Conservation (phyloP, 1,140 invertebrate species). For the Heliconius nattereri region DNA sequence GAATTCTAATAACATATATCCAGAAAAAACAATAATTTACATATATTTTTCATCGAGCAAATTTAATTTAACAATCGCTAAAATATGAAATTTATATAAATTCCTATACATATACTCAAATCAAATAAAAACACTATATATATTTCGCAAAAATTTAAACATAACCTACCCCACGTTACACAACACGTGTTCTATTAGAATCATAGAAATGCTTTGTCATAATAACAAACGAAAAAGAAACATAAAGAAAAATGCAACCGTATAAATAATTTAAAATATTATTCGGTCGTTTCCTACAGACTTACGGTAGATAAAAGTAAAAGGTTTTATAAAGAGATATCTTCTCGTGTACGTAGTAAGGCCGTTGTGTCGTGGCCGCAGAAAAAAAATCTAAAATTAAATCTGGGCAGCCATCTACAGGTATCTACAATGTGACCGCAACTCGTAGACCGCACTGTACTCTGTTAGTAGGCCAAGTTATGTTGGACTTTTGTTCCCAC, state of each 20-base stretch:
- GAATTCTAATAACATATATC: background rate
- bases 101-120: background rate
- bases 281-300: constrained; percentile 19
- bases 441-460: background rate
- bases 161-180: background rate
- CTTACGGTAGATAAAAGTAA: constrained; percentile 34
- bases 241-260: background rate
- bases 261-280: constrained; percentile 10
- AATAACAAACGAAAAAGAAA: background rate
- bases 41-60: no score
- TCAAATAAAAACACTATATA: background rate
- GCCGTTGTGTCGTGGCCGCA: no score
- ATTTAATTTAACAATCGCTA: no score
- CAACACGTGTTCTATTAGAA: background rate
- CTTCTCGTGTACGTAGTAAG: constrained; percentile 9
- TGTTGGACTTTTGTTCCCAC: constrained; percentile 23
- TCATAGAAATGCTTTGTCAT: background rate
- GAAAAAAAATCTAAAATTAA: no score
- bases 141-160: background rate
- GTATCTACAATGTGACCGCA: no score
- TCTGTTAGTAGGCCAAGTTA: constrained; percentile 17
- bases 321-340: constrained; percentile 23
- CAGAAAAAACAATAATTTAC: no score
- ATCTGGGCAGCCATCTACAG: no score
- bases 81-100: no score